Evolutionary conservation across 2,888 invertebrate species (phyloP).

Genomic region (Hypercompe scribonia): DNA sequence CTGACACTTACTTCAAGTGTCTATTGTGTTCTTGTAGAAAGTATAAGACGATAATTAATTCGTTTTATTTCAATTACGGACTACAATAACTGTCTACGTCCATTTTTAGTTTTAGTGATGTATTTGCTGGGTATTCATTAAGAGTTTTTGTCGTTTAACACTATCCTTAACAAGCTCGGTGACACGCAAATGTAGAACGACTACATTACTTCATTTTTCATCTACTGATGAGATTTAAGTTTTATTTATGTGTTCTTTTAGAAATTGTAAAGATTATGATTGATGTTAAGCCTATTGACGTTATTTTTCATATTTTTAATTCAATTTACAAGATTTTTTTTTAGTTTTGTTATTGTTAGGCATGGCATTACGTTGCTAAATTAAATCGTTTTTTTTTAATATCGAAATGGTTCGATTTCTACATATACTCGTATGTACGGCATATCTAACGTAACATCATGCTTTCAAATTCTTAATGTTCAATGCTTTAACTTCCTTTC

Average conservation of each 20-base stretch:
- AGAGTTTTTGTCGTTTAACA: slow-evolving; percentile 18
- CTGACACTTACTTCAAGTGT: slow-evolving; percentile 12
- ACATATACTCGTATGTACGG: background rate
- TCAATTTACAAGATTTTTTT: slow-evolving; percentile 51
- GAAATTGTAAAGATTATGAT: slow-evolving; percentile 14
- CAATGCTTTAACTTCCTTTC: too few species aligned
- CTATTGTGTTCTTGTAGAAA: slow-evolving; percentile 2
- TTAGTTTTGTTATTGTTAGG: slow-evolving; percentile 50
- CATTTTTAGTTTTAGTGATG: slow-evolving; percentile 12
- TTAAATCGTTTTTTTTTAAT: background rate
- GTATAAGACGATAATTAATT: slow-evolving; percentile 2
- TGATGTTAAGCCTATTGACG: slow-evolving; percentile 32
- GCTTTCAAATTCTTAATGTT: too few species aligned
- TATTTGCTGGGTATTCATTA: slow-evolving; percentile 14
- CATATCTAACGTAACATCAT: background rate
- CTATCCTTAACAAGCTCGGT: slow-evolving; percentile 10
- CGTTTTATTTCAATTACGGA: slow-evolving; percentile 6
- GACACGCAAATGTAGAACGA: slow-evolving; percentile 22
- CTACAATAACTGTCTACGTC: slow-evolving; percentile 1
- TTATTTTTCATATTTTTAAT: slow-evolving; percentile 29
- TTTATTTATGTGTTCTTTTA: slow-evolving; percentile 26
- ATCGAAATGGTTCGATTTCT: background rate
- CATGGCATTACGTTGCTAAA: slow-evolving; percentile 20
- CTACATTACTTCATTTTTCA: slow-evolving; percentile 33
- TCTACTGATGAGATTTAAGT: slow-evolving; percentile 13